Percentiles rank a stretch among this genome's conserved stretches.
These are phyloP conservation scores for Trinorchestia longiramus DNA, from an alignment of 1,140 invertebrate genomes.

Conservation along the genomic window DNA sequence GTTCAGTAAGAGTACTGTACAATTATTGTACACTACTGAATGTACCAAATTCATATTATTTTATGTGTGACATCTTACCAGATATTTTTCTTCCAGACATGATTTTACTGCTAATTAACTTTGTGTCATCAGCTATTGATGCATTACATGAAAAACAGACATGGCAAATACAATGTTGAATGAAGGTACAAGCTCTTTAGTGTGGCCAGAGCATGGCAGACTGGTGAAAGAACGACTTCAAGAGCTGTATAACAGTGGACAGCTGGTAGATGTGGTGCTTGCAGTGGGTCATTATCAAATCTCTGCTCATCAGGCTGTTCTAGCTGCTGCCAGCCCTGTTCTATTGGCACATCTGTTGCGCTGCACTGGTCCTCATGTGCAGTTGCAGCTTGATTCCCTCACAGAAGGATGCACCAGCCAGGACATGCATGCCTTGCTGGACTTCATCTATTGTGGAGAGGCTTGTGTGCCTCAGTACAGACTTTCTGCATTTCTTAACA, in stretches of 20 bases:
- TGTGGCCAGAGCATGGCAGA: background rate
- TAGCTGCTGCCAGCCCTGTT: slow-evolving; percentile 62
- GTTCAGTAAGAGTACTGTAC: too few species aligned
- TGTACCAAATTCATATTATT: too few species aligned
- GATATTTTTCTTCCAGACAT: too few species aligned
- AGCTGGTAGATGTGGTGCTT: background rate
- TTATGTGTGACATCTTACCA: too few species aligned
- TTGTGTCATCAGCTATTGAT: too few species aligned
- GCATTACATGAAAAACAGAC: background rate
- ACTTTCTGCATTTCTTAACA: slow-evolving; percentile 55
- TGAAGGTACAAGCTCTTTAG: background rate
- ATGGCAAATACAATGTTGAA: slow-evolving; percentile 11
- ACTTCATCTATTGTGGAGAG: slow-evolving; percentile 62
- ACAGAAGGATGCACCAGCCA: background rate
- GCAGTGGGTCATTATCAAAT: background rate
- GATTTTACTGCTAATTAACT: too few species aligned
- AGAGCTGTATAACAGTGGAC: slow-evolving; percentile 26
- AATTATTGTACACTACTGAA: too few species aligned
- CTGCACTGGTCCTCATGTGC: slow-evolving; percentile 52
- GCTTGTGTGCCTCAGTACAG: slow-evolving; percentile 58
- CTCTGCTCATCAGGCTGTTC: slow-evolving; percentile 58
- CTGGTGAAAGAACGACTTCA: background rate
- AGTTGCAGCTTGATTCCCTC: slow-evolving; percentile 2
- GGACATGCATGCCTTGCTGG: slow-evolving; percentile 57
- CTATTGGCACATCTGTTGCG: slow-evolving; percentile 58